These are phyloP conservation scores for Oppia nitens DNA, from an alignment of 1,140 invertebrate species.

Conservation along the genomic window DNA sequence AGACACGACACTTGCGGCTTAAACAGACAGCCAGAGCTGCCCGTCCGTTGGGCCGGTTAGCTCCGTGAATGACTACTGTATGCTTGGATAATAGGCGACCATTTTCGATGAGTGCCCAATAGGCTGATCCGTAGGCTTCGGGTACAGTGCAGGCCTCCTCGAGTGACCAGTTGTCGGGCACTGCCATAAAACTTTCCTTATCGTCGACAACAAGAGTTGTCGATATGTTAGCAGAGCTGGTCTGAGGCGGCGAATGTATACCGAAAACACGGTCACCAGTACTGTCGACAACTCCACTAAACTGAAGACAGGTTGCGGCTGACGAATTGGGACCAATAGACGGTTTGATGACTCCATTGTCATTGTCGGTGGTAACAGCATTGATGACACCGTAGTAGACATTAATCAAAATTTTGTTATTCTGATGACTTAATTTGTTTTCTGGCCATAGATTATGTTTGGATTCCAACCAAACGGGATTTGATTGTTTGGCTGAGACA, in stretches of 20 bases:
- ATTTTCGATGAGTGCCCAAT: constrained; percentile 47
- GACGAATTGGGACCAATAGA: constrained; percentile 87
- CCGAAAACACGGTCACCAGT: constrained; percentile 77
- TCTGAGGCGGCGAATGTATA: too few species aligned
- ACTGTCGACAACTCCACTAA: constrained; percentile 47
- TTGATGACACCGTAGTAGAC: constrained; percentile 37
- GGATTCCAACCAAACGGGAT: constrained; percentile 84
- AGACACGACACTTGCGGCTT: constrained; percentile 63
- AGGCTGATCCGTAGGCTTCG: constrained; percentile 66
- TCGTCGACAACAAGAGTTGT: constrained; percentile 71
- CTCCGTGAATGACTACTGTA: constrained; percentile 80
- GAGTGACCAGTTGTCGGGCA: constrained; percentile 69
- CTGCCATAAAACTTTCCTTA: constrained; percentile 70
- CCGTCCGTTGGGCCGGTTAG: constrained; percentile 85
- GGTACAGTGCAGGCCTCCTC: constrained; percentile 84
- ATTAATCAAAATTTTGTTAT: constrained; percentile 47
- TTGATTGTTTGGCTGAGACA: constrained; percentile 69
- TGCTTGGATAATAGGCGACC: constrained; percentile 66
- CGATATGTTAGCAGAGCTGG: constrained; percentile 66
- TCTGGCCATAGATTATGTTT: constrained; percentile 39
- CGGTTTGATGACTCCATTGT: constrained; percentile 29
- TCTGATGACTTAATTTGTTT: constrained; percentile 20
- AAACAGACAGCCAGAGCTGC: constrained; percentile 83
- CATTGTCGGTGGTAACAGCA: too few species aligned
- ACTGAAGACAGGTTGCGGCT: constrained; percentile 70